Evolutionary conservation across 2,888 invertebrate genomes (phyloP), one percentile per base, ranked within the genome.

Genomic region (Argynnis bischoffii): DNA sequence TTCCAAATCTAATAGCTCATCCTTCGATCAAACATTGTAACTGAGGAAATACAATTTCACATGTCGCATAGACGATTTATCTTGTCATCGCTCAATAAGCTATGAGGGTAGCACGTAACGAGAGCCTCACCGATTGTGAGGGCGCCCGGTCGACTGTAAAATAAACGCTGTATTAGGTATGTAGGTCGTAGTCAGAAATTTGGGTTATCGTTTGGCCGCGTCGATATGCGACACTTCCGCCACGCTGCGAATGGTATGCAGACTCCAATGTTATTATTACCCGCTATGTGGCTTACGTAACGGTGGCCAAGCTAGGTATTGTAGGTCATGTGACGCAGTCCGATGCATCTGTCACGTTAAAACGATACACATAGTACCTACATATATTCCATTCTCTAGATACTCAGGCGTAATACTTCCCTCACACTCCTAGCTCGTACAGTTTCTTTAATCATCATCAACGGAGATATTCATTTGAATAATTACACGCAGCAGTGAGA

Each of bases 171-270:
- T 88, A 84, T 86, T 86, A 88, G 86, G 85, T 89, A 90, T 90
- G 87, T 92, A 89, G 91, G 91, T 90, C 90, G 89, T 81, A 81
- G 81, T 83, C 86, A 84, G 85, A 88, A 84, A 92, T 92, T 90
- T 90, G 88, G 91, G 92, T 91, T 91, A 91, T 89, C 89, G 87
- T 86, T 84, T 77, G 84, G 84, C 81, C 89, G 87, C 86, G 86
- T 89, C 89, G 89, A 90, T 90, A 89, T 87, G 86, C 85, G 87
- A 88, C 87, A 83, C 87, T 89, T 89, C 89, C 88, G 84, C 80
- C 78, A 82, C 83, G 81, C 83, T 79, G 84, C 80, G 84, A 87
- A 83, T 84, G 84, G 82, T 81, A 84, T 88, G 85, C 88, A 86
- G 80, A 80, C 79, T 82, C 83, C 83, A 79, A 85, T 87, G 84